These are phyloP conservation scores for Etheostoma spectabile DNA, from an alignment of 2,113 vertebrate genomes.

Conservation along the genomic window DNA sequence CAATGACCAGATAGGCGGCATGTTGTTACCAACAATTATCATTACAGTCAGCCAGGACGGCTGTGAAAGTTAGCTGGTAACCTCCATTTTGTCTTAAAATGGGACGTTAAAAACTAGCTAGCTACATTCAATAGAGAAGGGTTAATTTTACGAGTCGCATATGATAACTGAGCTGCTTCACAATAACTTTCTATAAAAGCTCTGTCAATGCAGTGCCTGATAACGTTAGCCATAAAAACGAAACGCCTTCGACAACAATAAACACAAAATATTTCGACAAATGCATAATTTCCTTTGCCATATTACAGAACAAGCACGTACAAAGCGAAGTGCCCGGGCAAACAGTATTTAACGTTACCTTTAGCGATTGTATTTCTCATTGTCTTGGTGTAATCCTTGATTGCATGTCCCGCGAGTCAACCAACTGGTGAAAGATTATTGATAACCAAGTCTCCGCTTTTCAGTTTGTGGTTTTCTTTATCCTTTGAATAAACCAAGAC, in stretches of 20 bases:
- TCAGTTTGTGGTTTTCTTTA: constrained; percentile 10
- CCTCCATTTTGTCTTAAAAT: not conserved
- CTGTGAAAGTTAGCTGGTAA: not conserved
- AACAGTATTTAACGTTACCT: constrained; percentile 56
- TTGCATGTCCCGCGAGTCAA: constrained; percentile 40
- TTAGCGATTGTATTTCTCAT: constrained; percentile 70
- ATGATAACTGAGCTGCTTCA: not conserved
- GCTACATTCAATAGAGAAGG: not conserved
- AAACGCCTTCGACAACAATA: not conserved
- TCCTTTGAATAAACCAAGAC: constrained; percentile 1
- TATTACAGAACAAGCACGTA: not conserved
- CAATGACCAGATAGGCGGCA: constrained; percentile 1
- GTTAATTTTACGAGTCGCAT: too few species aligned
- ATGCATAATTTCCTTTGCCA: not conserved
- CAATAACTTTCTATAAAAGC: constrained; percentile 41
- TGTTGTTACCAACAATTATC: not conserved
- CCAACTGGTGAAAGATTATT: not conserved
- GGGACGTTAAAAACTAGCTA: not conserved
- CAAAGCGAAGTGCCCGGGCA: not conserved
- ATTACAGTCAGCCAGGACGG: not conserved
- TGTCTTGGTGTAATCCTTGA: constrained; percentile 64
- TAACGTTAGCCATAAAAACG: not conserved
- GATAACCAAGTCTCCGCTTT: not conserved
- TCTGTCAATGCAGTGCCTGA: not conserved
- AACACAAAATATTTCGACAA: not conserved